Percentiles rank a stretch among this genome's conserved stretches.
Conservation (phyloP, 2,888 invertebrate species). For the Drosophila dives region DNA sequence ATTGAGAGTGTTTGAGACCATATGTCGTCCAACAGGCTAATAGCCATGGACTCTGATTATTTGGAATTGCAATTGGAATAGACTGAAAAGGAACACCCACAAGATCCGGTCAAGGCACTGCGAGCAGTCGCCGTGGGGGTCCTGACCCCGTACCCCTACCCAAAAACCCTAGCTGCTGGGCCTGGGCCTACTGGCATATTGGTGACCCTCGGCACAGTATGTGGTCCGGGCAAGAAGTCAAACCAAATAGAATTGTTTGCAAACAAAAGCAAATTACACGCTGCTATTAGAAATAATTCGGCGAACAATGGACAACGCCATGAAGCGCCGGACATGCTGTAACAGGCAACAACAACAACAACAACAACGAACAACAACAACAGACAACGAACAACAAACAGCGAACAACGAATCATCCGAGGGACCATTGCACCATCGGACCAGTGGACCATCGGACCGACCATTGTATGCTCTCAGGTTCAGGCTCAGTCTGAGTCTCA, state of each 20-base stretch:
- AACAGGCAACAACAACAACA: constrained; percentile 9
- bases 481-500: background rate
- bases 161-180: constrained; percentile 1
- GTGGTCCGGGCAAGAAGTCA: constrained; percentile 69
- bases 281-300: constrained; percentile 78
- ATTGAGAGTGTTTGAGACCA: constrained; percentile 51
- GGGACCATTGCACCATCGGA: background rate
- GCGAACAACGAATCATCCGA: constrained; percentile 1
- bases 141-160: constrained; percentile 22
- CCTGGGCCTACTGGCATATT: constrained; percentile 13
- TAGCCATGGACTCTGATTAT: constrained; percentile 23
- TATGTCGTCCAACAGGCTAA: constrained; percentile 41
- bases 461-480: constrained; percentile 22
- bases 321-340: constrained; percentile 71
- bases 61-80: constrained; percentile 30
- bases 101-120: constrained; percentile 39
- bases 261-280: constrained; percentile 80
- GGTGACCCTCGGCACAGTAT: constrained; percentile 64
- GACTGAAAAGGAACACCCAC: constrained; percentile 41
- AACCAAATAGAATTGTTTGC: constrained; percentile 81
- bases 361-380: background rate
- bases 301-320: constrained; percentile 68
- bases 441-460: background rate
- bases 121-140: constrained; percentile 44
- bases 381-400: background rate